Evolutionary conservation across 2,113 vertebrate genomes (phyloP).

Genomic region (Asarcornis scutulata): DNA sequence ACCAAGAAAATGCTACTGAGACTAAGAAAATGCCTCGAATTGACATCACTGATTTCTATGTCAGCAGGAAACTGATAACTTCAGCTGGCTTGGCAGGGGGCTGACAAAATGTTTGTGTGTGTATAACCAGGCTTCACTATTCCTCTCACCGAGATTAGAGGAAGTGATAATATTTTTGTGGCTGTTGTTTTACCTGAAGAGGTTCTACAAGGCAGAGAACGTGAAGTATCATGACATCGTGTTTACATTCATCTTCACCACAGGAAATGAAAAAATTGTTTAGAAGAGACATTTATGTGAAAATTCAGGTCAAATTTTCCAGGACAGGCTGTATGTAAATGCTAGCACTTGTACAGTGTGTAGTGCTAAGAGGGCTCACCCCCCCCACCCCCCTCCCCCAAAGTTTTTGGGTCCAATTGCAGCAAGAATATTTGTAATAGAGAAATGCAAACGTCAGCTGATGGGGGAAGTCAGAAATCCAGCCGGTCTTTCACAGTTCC

Average conservation of each 20-base stretch:
- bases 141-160: background rate
- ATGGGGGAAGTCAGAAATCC: background rate
- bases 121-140: background rate
- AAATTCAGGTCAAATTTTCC: background rate
- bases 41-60: background rate
- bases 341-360: background rate
- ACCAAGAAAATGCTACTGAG: background rate
- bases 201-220: background rate
- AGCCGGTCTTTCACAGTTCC: background rate
- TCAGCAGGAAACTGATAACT: background rate
- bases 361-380: background rate
- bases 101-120: background rate
- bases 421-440: background rate
- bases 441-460: background rate
- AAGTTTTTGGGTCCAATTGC: background rate
- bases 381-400: too few relatives aligned
- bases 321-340: background rate
- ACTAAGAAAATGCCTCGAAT: background rate
- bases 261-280: background rate
- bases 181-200: background rate
- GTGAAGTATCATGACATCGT: background rate
- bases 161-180: conserved; percentile 13
- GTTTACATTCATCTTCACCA: background rate
- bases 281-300: background rate
- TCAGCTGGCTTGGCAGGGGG: background rate